phyloP scores from a whole-genome alignment of 2,797 vertebrate genomes.

The Carcharodon carcharias region DNA sequence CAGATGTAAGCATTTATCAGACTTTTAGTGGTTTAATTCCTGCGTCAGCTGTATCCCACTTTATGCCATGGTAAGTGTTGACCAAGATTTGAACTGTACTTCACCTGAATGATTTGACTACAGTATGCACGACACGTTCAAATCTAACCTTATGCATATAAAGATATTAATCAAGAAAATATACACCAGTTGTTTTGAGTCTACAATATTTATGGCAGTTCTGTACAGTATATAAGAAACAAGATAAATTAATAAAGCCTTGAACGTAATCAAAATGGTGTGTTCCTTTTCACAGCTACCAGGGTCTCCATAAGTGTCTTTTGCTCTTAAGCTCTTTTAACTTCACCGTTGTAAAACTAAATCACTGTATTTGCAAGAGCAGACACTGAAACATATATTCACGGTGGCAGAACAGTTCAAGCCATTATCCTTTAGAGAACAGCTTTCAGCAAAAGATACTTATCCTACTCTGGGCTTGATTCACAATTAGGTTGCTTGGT shows the following conservation, averaged over 20 bases:
- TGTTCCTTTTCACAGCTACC: not conserved
- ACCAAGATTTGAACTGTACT: not conserved
- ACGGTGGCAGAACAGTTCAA: conserved; percentile 9
- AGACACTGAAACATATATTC: not conserved
- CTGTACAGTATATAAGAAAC: not conserved
- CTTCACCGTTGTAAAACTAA: not conserved
- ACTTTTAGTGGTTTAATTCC: not conserved
- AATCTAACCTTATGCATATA: not conserved
- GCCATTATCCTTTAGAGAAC: conserved; percentile 8
- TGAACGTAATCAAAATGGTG: not conserved
- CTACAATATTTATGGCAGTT: not conserved
- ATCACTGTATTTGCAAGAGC: not conserved
- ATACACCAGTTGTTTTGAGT: not conserved
- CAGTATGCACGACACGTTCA: too few species aligned
- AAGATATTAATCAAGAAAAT: not conserved
- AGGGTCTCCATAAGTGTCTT: not conserved
- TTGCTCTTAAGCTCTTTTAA: conserved; percentile 1
- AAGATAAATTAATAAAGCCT: not conserved
- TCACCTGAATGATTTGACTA: not conserved
- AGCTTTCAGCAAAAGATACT: not conserved
- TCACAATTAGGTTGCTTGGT: not conserved
- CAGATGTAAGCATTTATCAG: not conserved
- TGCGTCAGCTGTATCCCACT: not conserved
- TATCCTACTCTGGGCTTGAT: not conserved
- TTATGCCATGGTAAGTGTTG: not conserved